Base-by-base conservation (phyloP, 2,888 invertebrate genomes). In the Asteroscopus sphinx region DNA sequence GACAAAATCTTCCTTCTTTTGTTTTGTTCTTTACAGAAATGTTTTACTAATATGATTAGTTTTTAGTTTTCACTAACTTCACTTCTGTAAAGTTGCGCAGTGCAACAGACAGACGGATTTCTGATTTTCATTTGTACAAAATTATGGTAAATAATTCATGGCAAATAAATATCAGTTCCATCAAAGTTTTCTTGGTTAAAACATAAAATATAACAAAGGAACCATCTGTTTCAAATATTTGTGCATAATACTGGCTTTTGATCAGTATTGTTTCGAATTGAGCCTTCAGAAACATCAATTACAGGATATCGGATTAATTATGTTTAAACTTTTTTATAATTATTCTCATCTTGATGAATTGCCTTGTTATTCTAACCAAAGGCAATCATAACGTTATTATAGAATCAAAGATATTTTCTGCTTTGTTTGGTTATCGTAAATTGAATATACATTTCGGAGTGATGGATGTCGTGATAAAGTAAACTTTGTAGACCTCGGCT, bases 261-360 rank as follows among this genome's bases (percentile, higher is more conserved):
- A 74, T 65, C 51, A 58, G 46, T 48, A 48, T 71, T 74, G 53
- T 61, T 65, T 39, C 45, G 49, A 74, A 51, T 68, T 40, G 17
- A 51, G 30, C 45, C 60, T 61, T 71, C 59, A 53, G 55, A 61
- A 76, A 66, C 68, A 66, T 59, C 59, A 66, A 69, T 69, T 64
- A 65, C 44, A 52, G 51, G 52, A 60, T 74, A 64, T 63, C 44
- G 59, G 57, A 68, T 76, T 73, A 54, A 66, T n/a, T n/a, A n/a
- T 62, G 54, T 53, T 60, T 57, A 49, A 71, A 68, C 57, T 68
- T 76, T 72, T 62, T 45, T 47, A 51, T 58, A 54, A 58, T 61
- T 68, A 55, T 58, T 56, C 41, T 62, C 41, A 68, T 65, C 51
- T 69, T 59, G 53, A 67, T 51, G 53, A 70, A 67, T 67, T 62